Percentiles rank a stretch among this genome's conserved stretches.
phyloP scores from a whole-genome alignment of 2,113 vertebrate genomes.

The Asarcornis scutulata region DNA sequence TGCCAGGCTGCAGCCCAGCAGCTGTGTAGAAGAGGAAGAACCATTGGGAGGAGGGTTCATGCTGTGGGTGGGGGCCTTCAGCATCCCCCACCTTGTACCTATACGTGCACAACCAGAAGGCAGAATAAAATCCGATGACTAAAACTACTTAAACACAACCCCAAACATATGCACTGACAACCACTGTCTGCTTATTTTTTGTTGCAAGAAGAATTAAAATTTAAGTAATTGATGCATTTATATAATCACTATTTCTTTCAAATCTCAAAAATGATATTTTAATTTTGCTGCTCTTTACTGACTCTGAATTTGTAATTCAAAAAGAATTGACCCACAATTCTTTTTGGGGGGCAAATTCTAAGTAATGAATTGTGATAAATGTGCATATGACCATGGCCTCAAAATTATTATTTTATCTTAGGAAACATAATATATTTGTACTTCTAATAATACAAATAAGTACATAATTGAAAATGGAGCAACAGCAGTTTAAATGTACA shows the following conservation, averaged over 20 bases:
- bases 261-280: not conserved
- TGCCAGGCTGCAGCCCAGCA: fast-evolving
- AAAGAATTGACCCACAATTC: not conserved
- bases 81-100: fast-evolving
- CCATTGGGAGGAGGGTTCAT: fast-evolving
- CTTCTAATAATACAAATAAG: not conserved
- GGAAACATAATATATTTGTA: not conserved
- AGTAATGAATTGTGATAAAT: not conserved
- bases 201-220: not conserved
- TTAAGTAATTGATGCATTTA: not conserved
- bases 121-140: not conserved
- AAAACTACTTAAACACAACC: not conserved
- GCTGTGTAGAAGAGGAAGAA: not conserved
- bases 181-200: not conserved
- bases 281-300: not conserved
- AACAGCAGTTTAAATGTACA: not conserved
- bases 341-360: fast-evolving
- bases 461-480: not conserved
- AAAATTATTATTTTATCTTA: not conserved
- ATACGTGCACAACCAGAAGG: not conserved
- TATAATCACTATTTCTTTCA: not conserved
- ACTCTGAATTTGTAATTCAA: no score
- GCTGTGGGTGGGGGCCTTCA: fast-evolving
- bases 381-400: not conserved
- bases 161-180: not conserved